These are phyloP conservation scores for Platyscelio sp. DNA, from an alignment of 2,888 invertebrate genomes.

Conservation along the genomic window DNA sequence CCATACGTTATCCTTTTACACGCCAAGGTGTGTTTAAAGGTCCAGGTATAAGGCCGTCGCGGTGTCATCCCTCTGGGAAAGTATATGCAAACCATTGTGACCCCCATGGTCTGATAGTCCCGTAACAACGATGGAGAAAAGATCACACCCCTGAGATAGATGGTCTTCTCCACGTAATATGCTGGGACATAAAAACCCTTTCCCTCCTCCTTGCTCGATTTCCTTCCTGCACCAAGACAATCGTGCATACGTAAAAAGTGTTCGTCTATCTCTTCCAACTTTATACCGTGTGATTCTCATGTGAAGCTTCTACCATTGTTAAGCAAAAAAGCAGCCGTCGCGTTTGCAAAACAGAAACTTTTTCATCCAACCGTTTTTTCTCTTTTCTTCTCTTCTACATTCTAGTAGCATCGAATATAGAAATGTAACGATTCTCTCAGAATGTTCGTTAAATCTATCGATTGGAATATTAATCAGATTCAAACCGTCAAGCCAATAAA, in stretches of 20 bases:
- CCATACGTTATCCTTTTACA: conserved; percentile 83
- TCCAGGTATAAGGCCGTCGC: conserved; percentile 82
- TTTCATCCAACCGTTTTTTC: conserved; percentile 75
- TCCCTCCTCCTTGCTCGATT: conserved; percentile 63
- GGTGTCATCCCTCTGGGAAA: conserved; percentile 86
- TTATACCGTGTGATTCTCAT: conserved; percentile 74
- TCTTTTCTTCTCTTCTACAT: conserved; percentile 69
- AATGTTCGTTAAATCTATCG: conserved; percentile 44
- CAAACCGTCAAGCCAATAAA: not conserved
- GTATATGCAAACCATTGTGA: conserved; percentile 85
- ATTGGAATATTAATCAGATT: conserved; percentile 36
- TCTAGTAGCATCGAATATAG: no score
- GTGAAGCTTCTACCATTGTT: conserved; percentile 79
- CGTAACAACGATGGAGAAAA: conserved; percentile 72
- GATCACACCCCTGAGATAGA: conserved; percentile 85
- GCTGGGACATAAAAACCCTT: conserved; percentile 73
- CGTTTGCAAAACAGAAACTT: conserved; percentile 63
- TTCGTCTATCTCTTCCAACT: conserved; percentile 74
- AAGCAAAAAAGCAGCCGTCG: conserved; percentile 82
- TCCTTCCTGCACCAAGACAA: conserved; percentile 76
- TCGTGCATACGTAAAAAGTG: conserved; percentile 81
- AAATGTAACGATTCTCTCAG: conserved; percentile 50
- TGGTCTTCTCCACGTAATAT: conserved; percentile 74
- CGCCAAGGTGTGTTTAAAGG: conserved; percentile 81
- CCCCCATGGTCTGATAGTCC: conserved; percentile 78